Percentiles rank a stretch among this genome's conserved stretches.
Evolutionary conservation across 2,888 invertebrate genomes (phyloP).

Genomic region (Iphiclides podalirius): DNA sequence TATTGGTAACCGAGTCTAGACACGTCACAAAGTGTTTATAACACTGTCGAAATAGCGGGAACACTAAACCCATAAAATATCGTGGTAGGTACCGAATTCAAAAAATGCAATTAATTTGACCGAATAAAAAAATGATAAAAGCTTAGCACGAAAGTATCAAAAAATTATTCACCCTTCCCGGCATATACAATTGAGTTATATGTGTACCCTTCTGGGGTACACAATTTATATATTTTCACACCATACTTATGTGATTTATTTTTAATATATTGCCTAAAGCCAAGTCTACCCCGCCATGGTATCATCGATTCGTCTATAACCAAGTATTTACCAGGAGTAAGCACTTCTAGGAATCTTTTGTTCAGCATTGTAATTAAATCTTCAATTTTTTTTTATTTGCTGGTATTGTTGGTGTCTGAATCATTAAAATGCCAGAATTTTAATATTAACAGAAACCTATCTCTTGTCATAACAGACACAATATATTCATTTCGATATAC

Average conservation of each 20-base stretch:
- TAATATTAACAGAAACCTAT: constrained; percentile 34
- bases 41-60: too few species aligned
- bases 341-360: constrained; percentile 26
- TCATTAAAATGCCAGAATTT: constrained; percentile 34
- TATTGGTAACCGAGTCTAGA: too few species aligned
- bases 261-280: constrained; percentile 37
- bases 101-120: too few species aligned
- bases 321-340: constrained; percentile 34
- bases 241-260: constrained; percentile 11
- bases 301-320: constrained; percentile 45
- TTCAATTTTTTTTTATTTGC: too few species aligned
- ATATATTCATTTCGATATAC: constrained; percentile 34
- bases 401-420: too few species aligned
- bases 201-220: constrained; percentile 37
- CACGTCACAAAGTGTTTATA: too few species aligned
- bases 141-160: too few species aligned
- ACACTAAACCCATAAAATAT: too few species aligned
- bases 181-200: constrained; percentile 29
- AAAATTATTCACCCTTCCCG: not conserved
- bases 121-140: too few species aligned
- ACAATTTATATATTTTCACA: constrained; percentile 43
- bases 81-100: too few species aligned
- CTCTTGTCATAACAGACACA: constrained; percentile 30
- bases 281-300: constrained; percentile 39
- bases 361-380: too few species aligned